These are phyloP conservation scores for Cairina moschata DNA, from an alignment of 2,113 vertebrate genomes.

Conservation along the genomic window DNA sequence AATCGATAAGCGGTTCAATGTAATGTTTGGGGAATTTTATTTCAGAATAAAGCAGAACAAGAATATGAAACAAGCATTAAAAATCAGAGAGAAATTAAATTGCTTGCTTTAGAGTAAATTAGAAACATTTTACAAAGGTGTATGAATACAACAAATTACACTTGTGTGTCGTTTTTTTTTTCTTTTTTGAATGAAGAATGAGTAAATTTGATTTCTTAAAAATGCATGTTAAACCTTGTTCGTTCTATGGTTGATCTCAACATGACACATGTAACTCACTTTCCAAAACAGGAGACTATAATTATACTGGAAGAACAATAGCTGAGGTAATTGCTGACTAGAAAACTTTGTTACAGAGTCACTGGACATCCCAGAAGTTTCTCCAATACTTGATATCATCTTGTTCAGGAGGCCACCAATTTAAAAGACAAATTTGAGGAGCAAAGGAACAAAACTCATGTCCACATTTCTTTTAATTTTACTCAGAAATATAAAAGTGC, in stretches of 20 bases:
- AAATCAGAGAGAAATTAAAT: conserved; percentile 13
- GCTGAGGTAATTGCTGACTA: conserved; percentile 15
- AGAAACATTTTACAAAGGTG: not conserved
- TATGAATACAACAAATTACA: conserved; percentile 7
- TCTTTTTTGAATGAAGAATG: not conserved
- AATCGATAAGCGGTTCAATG: not conserved
- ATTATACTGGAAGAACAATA: conserved; percentile 29
- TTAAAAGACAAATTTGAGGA: conserved; percentile 27
- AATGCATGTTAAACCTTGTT: not conserved
- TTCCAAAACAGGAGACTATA: not conserved
- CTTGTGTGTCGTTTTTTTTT: not conserved
- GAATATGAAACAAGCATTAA: conserved; percentile 26
- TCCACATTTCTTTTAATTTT: conserved; percentile 49
- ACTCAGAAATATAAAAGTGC: conserved; percentile 75
- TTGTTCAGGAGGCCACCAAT: conserved; percentile 3
- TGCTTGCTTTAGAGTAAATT: conserved; percentile 16
- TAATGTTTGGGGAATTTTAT: conserved; percentile 41
- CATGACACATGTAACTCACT: not conserved
- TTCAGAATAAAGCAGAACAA: conserved; percentile 7
- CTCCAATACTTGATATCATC: not conserved
- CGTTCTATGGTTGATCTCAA: not conserved
- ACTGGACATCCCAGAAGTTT: not conserved
- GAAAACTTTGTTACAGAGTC: not conserved
- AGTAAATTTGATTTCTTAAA: not conserved
- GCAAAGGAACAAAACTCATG: not conserved